These are phyloP conservation scores for Boleophthalmus pectinirostris DNA, from an alignment of 2,113 vertebrate species.

Conservation along the genomic window DNA sequence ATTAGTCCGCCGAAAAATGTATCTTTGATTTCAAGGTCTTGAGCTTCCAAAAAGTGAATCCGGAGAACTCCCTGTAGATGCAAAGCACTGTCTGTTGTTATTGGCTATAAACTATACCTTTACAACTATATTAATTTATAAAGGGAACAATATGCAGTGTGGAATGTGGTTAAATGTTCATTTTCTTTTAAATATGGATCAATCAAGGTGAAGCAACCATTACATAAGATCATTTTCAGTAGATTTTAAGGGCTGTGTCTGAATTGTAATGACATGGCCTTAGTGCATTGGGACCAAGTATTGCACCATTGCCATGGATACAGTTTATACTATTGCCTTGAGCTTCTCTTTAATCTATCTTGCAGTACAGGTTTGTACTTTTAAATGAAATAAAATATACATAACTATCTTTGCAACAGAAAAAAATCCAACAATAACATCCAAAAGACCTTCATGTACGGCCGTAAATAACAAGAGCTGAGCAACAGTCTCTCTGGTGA, in stretches of 20 bases:
- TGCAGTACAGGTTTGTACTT: not conserved
- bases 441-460: not conserved
- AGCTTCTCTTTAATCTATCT: not conserved
- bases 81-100: not conserved
- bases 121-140: not conserved
- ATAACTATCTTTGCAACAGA: not conserved
- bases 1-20: constrained; percentile 91
- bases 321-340: constrained; percentile 3
- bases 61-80: constrained; percentile 87
- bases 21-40: constrained; percentile 93
- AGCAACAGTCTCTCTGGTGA: not conserved
- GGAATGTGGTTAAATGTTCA: not conserved
- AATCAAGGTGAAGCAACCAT: not conserved
- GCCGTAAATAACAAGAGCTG: constrained; percentile 3
- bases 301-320: constrained; percentile 42
- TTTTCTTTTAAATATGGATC: not conserved
- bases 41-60: constrained; percentile 95
- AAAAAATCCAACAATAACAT: not conserved
- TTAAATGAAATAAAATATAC: not conserved
- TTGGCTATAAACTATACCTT: not conserved
- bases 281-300: constrained; percentile 3
- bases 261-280: not conserved
- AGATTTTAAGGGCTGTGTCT: not conserved
- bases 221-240: too few species aligned
- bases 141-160: not conserved